Conservation (phyloP, 2,113 vertebrate species). For the Brachyistius frenatus region DNA sequence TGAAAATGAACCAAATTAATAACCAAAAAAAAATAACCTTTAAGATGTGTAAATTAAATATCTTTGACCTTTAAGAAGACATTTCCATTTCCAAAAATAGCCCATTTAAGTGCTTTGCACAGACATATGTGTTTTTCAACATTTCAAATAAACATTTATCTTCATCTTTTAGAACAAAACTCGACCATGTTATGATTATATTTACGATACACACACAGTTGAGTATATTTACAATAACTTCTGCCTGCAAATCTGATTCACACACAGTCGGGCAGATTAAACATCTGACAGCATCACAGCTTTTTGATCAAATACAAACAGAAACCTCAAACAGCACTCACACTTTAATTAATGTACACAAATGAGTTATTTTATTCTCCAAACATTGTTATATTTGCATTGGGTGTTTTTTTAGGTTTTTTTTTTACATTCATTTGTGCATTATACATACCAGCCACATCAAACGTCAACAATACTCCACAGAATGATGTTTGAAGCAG, state of each 20-base stretch:
- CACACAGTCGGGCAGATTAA: background rate
- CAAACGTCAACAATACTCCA: constrained; percentile 22
- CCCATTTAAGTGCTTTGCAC: background rate
- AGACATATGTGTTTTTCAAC: background rate
- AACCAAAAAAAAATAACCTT: background rate
- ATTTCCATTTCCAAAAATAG: background rate
- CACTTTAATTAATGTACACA: background rate
- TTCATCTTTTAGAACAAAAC: background rate
- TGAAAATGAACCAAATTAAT: too few relatives aligned
- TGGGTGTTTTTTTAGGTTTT: constrained; percentile 1
- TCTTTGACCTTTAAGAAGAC: background rate
- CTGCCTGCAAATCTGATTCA: too few relatives aligned
- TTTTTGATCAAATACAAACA: background rate
- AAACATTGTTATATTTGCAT: constrained; percentile 29
- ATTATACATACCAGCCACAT: constrained; percentile 35
- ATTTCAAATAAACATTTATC: background rate
- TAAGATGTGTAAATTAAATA: background rate
- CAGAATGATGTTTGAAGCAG: constrained; percentile 12
- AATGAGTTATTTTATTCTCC: constrained; percentile 32
- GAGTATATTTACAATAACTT: too few relatives aligned
- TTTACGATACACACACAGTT: too few relatives aligned
- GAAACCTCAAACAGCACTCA: background rate
- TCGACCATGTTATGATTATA: background rate
- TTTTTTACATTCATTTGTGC: constrained; percentile 57
- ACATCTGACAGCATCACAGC: background rate